phyloP scores from a whole-genome alignment of 1,140 invertebrate species.

The Aethina tumida region DNA sequence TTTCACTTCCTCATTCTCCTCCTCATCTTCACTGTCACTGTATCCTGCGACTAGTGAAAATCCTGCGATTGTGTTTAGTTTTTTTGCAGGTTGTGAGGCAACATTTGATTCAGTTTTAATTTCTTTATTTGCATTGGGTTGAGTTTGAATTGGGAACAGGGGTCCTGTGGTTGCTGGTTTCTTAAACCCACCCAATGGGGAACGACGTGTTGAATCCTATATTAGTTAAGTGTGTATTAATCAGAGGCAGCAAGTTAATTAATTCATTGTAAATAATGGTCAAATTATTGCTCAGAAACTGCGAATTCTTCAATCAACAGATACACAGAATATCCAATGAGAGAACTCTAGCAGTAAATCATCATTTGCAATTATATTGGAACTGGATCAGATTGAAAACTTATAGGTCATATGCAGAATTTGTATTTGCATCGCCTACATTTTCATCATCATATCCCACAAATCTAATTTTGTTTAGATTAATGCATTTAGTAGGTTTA shows the following conservation, averaged over 20 bases:
- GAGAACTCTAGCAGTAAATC: slow-evolving; percentile 34
- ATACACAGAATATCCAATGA: slow-evolving; percentile 7
- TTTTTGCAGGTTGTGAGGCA: slow-evolving; percentile 7
- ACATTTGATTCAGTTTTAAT: too few relatives aligned
- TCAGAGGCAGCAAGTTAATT: too few relatives aligned
- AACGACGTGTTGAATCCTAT: neutral
- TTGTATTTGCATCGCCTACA: slow-evolving; percentile 2
- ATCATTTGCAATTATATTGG: slow-evolving; percentile 26
- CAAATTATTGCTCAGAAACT: slow-evolving; percentile 25
- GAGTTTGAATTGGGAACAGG: too few relatives aligned
- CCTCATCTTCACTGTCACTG: slow-evolving; percentile 44
- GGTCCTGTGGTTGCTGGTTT: too few relatives aligned
- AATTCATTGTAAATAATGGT: slow-evolving; percentile 1
- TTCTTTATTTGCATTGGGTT: too few relatives aligned
- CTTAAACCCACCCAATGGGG: too few relatives aligned
- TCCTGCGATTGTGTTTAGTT: slow-evolving; percentile 16
- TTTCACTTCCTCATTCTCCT: slow-evolving; percentile 28
- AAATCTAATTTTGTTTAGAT: too few relatives aligned
- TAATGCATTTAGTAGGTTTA: too few relatives aligned
- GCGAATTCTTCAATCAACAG: slow-evolving; percentile 29
- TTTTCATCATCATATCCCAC: too few relatives aligned
- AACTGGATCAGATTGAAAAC: slow-evolving; percentile 38
- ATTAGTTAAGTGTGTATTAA: slow-evolving; percentile 1
- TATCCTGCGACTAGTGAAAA: slow-evolving; percentile 48
- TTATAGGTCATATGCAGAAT: slow-evolving; percentile 22